Base-by-base conservation (phyloP, 1,140 invertebrate species). In the Zophobas atratus region DNA sequence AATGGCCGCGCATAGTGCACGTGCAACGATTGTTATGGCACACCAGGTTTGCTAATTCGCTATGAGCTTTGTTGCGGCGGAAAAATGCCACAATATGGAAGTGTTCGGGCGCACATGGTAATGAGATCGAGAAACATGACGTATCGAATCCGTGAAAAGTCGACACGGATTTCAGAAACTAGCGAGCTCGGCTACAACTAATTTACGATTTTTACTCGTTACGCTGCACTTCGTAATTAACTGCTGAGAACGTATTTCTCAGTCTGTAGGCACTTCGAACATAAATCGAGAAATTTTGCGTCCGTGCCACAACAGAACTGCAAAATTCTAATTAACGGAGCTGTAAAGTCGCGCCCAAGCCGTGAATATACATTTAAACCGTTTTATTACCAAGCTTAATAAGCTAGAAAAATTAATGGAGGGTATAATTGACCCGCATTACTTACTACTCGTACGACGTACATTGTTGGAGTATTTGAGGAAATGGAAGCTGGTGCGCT, bases 361-460 rank as follows among this genome's bases (percentile, higher is more conserved):
- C 5, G 8, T 41, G 36, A 6, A 56, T 34, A 56, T 34, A 36
- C 56, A 8, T 67, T 67, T 20, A 60, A 67, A 67, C 60, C 60
- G 39, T 43, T 67, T 67, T 43, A 67, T 67, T 43, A 38, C 38
- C 60, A 33, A 67, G 39, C 60, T 67, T 67, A 67, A 67, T 67
- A 67, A 67, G 39, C 60, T 67, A 67, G 60, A 67, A 67, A 67
- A 67, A 67, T 67, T 67, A 67, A 67, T 67, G 60, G 60, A 67
- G 60, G 60, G 60, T 67, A 67, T 67, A 67, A 67, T 67, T 67
- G 60, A 67, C 60, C 60, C 60, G 60, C 60, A 67, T 67, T 67
- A 67, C 34, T 63, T 38, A 63, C 4, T 8, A 63, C 57, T 63
- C 5, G 57, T 63, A 39, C 60, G 41, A 6, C 33, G 3, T 67